Base-by-base conservation (phyloP, 2,113 vertebrate genomes). In the Pygathrix nemaeus region DNA sequence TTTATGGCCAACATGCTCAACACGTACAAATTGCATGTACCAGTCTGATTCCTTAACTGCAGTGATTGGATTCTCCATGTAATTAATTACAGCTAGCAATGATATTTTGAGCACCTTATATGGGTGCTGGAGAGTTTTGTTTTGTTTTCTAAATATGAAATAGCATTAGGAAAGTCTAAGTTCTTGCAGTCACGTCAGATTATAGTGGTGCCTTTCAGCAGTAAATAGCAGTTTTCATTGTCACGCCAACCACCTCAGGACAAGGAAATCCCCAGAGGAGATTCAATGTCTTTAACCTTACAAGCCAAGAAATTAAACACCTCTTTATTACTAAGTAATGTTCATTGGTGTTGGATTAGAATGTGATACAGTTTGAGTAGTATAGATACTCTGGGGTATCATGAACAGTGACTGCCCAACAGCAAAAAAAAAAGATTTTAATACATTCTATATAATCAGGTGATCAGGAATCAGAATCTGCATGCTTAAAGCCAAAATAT, bases 1-100 rank as follows among this genome's bases (percentile, higher is more conserved):
- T 98, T 79, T 98, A 95, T 87, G 97, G 92, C 72, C 88, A 97
- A 88, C 97, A 92, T 68, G 93, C 96, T 98, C 98, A 98, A 97
- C 97, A 95, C 95, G 96, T 90, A 98, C 96, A 91, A 98, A 95
- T 3, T 76, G 48, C 97, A 97, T 94, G 81, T 83, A 97, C 88
- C 97, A 98, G 88, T 98, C 96, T 97, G 97, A 98, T 98, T 98
- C 96, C 48, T 97, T 98, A 95, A 88, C 97, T 96, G 73, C 59
- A 13, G 79, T 98, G 98, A 99, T 98, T 98, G 97, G 98, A 99
- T 98, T 98, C 97, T 96, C 95, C 64, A 50, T 98, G 98, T 98
- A 99, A 99, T 99, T 98, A 99, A 99, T 99, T 99, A 98, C 98
- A 98, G 96, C 96, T 98, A 96, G 98, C 98, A 98, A 99, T 98